A percentile compares a stretch with the other conserved stretches of the same genome.
These are phyloP conservation scores for Ammodytes marinus DNA, from an alignment of 2,113 vertebrate species.

Conservation along the genomic window DNA sequence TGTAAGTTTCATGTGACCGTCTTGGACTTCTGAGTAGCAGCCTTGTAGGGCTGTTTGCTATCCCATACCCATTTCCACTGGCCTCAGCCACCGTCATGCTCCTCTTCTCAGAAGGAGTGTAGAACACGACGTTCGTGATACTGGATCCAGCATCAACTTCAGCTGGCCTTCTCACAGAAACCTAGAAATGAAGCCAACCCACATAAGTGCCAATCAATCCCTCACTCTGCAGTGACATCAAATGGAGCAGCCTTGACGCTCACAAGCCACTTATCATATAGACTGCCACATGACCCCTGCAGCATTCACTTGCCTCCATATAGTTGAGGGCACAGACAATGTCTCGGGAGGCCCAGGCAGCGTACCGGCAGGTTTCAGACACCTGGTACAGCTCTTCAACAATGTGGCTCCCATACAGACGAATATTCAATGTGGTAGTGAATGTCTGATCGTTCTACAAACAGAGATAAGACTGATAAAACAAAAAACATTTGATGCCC, in stretches of 20 bases:
- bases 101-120: conserved; percentile 66
- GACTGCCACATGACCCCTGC: conserved; percentile 14
- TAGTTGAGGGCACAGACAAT: conserved; percentile 77
- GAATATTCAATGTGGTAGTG: conserved; percentile 62
- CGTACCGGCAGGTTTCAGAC: conserved; percentile 69
- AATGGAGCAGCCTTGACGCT: conserved; percentile 28
- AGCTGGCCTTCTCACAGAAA: conserved; percentile 82
- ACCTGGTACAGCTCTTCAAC: conserved; percentile 65
- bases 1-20: conserved; percentile 64
- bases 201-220: conserved; percentile 34
- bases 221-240: conserved; percentile 4
- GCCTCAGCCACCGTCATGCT: conserved; percentile 69
- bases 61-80: conserved; percentile 72
- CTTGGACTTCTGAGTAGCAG: conserved; percentile 71
- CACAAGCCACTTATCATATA: conserved; percentile 21
- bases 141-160: conserved; percentile 59
- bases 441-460: conserved; percentile 67
- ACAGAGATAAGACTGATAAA: background rate
- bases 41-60: conserved; percentile 68
- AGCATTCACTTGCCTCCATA: conserved; percentile 78
- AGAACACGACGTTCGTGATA: conserved; percentile 74
- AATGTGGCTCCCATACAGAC: conserved; percentile 42
- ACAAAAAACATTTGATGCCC: background rate
- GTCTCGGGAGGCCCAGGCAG: conserved; percentile 78
- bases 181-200: conserved; percentile 70